Evolutionary conservation across 2,888 invertebrate genomes (phyloP), one percentile per base, ranked within the genome.

Genomic region (Branchinecta sandiegonensis): DNA sequence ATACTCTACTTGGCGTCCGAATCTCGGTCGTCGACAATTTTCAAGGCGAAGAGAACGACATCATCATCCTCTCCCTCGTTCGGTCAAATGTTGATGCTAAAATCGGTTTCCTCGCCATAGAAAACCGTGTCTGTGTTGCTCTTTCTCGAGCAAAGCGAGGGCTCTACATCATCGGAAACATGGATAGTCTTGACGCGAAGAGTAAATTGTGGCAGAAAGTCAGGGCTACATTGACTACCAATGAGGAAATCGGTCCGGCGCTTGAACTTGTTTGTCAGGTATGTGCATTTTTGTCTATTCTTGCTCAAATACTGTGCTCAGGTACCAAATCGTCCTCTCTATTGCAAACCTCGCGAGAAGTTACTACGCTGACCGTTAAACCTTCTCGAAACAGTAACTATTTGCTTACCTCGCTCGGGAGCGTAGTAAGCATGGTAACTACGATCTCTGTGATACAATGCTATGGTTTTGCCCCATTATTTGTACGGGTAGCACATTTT

Each of bases 1-100:
- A 56, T 8, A 17, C 77, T 1, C 76, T 84, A 7, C 73, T 77
- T 47, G 80, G 82, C 56, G 81, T 88, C 8, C 79, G 81, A 71
- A 82, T 88, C 23, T 82, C 84, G 0, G 84, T 85, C 1, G 85
- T 90, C 1, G 90, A 90, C 76, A 89, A 87, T 75, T 90, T 83
- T 74, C 90, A 90, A 79, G 90, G 90, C 0, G 86, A 89, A 74
- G 90, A 89, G 79, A 86, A 83, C 75, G 84, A 85, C 75, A 88
- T 90, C 74, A 85, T 90, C 67, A 80, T 91, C 72, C 77, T 91
- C 70, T 89, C 90, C 0, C 77, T 91, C 13, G 90, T 91, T 0
- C 82, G 90, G 74, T 89, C 86, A 75, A 89, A 89, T 78, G 76
- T 77, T 65, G 80, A 83, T 12, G 81, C 81, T 66, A 83, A 81